Percentiles rank a stretch among this genome's conserved stretches.
phyloP scores from a whole-genome alignment of 2,888 invertebrate genomes.

The Macrophya annulata region DNA sequence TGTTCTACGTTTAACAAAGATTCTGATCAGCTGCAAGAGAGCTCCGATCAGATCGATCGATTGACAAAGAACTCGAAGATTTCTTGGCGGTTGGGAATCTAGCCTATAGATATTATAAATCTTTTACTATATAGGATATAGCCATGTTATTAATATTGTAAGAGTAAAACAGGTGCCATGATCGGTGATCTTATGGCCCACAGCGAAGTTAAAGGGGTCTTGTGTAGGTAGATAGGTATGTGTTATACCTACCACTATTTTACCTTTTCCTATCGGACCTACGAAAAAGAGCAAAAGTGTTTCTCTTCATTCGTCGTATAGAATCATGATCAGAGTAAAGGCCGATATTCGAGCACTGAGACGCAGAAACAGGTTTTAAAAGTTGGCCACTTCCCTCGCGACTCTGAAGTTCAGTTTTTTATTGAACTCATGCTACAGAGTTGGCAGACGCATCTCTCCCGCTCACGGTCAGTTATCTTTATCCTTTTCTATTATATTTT shows the following conservation, averaged over 20 bases:
- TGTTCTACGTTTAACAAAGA: conserved; percentile 44
- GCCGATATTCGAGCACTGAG: conserved; percentile 53
- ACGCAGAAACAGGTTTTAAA: conserved; percentile 57
- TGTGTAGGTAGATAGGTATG: not conserved
- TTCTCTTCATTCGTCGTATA: conserved; percentile 43
- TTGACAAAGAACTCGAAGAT: not conserved
- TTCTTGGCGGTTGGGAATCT: not conserved
- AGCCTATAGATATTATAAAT: not conserved
- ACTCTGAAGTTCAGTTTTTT: conserved; percentile 57
- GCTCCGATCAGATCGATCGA: not conserved
- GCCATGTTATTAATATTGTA: conserved; percentile 32
- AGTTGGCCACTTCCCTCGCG: conserved; percentile 58
- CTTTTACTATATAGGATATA: not conserved
- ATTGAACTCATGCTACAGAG: conserved; percentile 2
- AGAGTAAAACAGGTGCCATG: conserved; percentile 39
- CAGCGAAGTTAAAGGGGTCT: not conserved
- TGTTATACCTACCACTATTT: not conserved
- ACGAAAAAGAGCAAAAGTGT: conserved; percentile 58
- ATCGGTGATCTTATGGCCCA: conserved; percentile 17
- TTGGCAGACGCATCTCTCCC: conserved; percentile 40
- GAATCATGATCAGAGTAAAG: conserved; percentile 43
- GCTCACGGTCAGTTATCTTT: conserved; percentile 13
- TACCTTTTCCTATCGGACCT: not conserved
- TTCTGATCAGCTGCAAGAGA: conserved; percentile 4
- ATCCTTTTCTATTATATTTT: conserved; percentile 40